A percentile compares a stretch with the other conserved stretches of the same genome.
Evolutionary conservation across 2,888 invertebrate species (phyloP).

Genomic region (Boloria selene): DNA sequence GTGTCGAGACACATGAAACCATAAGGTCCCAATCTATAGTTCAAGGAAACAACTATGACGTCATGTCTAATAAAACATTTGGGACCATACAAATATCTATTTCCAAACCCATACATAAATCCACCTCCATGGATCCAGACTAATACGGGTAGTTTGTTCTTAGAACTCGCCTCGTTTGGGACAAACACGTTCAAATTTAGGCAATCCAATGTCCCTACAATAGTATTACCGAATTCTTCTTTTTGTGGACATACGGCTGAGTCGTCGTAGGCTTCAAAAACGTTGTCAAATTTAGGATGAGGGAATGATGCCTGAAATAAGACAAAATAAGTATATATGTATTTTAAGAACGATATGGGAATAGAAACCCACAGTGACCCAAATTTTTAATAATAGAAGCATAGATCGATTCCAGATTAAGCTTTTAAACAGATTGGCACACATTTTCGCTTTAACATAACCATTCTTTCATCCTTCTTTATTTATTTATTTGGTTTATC

Average conservation of each 20-base stretch:
- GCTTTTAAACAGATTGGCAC: too few species aligned
- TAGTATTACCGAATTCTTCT: slow-evolving; percentile 44
- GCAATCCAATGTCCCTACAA: slow-evolving; percentile 74
- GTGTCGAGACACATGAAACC: slow-evolving; percentile 51
- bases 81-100: slow-evolving; percentile 49
- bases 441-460: too few species aligned
- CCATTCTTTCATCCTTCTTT: too few species aligned
- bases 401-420: too few species aligned
- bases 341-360: background rate
- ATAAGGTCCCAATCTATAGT: slow-evolving; percentile 50
- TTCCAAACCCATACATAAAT: slow-evolving; percentile 56
- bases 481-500: too few species aligned
- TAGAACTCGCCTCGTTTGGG: slow-evolving; percentile 53
- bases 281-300: slow-evolving; percentile 47
- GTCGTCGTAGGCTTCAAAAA: slow-evolving; percentile 54
- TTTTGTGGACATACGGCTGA: slow-evolving; percentile 57
- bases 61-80: slow-evolving; percentile 45
- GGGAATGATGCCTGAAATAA: slow-evolving; percentile 49
- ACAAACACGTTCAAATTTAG: slow-evolving; percentile 84
- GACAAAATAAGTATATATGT: slow-evolving; percentile 47
- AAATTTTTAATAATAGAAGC: too few species aligned
- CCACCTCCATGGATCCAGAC: slow-evolving; percentile 68
- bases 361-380: too few species aligned
- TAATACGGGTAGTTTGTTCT: slow-evolving; percentile 53
- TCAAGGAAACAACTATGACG: slow-evolving; percentile 48